Evolutionary conservation across 2,113 vertebrate genomes (phyloP).

Genomic region (Promerops cafer): DNA sequence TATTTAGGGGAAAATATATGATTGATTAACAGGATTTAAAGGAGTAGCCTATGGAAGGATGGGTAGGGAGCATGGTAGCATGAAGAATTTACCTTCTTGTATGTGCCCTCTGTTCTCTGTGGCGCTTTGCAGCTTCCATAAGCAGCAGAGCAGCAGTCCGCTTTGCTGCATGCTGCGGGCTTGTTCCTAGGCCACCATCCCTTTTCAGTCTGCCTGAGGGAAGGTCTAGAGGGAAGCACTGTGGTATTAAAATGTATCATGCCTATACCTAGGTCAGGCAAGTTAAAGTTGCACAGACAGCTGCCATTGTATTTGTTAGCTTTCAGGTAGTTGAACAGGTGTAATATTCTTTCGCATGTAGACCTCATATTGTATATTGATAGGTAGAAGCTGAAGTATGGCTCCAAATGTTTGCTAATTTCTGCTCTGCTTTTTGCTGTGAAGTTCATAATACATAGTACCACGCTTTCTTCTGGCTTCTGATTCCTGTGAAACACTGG

Average conservation of each 20-base stretch:
- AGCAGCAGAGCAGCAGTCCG: not conserved
- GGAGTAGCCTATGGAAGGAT: not conserved
- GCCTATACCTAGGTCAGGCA: not conserved
- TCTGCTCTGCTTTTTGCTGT: not conserved
- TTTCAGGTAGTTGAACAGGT: not conserved
- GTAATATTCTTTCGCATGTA: not conserved
- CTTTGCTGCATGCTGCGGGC: fast-evolving
- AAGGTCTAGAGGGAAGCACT: not conserved
- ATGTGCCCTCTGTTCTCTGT: not conserved
- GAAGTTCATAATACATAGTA: fast-evolving
- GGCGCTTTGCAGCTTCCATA: not conserved
- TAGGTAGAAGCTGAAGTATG: not conserved
- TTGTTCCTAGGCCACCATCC: fast-evolving
- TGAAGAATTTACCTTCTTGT: not conserved
- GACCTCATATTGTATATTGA: fast-evolving
- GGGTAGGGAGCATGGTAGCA: not conserved
- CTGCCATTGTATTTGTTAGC: not conserved
- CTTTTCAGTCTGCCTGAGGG: not conserved
- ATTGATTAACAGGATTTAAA: not conserved
- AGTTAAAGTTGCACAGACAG: not conserved
- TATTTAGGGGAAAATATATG: not conserved
- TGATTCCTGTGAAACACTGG: not conserved
- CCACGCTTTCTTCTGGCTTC: not conserved
- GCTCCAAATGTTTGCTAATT: not conserved
- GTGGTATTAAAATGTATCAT: not conserved